These are phyloP conservation scores for Eubasilissa regina DNA, from an alignment of 1,140 invertebrate genomes.

Conservation along the genomic window DNA sequence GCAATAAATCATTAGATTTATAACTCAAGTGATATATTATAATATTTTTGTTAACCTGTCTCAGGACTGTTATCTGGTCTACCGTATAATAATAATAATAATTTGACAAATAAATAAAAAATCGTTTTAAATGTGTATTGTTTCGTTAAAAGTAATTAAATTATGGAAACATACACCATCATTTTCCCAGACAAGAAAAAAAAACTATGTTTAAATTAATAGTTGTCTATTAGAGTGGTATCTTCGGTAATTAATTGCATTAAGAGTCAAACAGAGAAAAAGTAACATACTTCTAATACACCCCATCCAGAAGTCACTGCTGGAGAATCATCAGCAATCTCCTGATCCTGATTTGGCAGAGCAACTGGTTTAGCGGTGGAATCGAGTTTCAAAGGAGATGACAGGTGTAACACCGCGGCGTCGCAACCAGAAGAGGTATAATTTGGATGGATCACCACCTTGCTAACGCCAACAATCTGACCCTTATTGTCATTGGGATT, in stretches of 20 bases:
- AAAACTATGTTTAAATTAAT: not conserved
- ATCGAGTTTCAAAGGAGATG: not conserved
- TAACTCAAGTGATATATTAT: too few relatives aligned
- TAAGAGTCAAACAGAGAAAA: not conserved
- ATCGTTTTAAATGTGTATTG: too few relatives aligned
- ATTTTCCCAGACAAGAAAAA: not conserved
- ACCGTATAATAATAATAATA: too few relatives aligned
- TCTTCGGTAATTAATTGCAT: too few relatives aligned
- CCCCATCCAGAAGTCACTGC: conserved; percentile 7
- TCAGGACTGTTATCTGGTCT: too few relatives aligned
- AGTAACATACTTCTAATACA: not conserved
- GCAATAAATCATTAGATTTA: too few relatives aligned
- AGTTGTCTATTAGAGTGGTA: too few relatives aligned
- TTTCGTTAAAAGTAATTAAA: too few relatives aligned
- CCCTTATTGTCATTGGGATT: not conserved
- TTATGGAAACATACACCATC: not conserved
- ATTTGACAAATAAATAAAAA: too few relatives aligned
- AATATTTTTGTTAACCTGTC: too few relatives aligned
- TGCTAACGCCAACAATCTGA: not conserved
- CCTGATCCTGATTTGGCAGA: not conserved
- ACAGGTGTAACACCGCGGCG: not conserved
- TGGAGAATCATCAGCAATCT: not conserved
- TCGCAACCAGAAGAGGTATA: not conserved
- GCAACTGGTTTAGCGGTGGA: not conserved
- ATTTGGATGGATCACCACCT: not conserved